Evolutionary conservation across 1,140 invertebrate species (phyloP), one percentile per base, ranked within the genome.

Genomic region (Hormaphis cornu): DNA sequence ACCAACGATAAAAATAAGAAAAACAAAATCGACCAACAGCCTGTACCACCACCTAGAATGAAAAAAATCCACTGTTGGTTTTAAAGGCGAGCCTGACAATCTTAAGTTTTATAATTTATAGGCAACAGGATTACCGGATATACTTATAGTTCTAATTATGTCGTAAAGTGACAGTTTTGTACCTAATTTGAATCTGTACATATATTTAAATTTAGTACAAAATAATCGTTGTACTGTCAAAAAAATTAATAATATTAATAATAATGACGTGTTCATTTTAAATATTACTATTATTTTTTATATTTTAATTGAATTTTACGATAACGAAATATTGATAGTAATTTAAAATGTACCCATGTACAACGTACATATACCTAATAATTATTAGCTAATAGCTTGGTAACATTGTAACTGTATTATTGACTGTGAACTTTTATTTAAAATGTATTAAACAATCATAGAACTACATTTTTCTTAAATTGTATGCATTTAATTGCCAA

Each of bases 11-110:
- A n/a, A n/a, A n/a, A n/a, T n/a, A n/a, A n/a, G n/a, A n/a, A n/a
- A n/a, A n/a, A n/a, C n/a, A 24, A 46, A 10, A 30, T 9, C 4
- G 28, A 56, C 28, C 53, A 48, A 35, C 40, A 46, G 5, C 70
- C 70, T 28, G 56, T 70, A 56, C 69, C 71, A 28, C 71, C 71
- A 1, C 69, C 69, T 18, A 54, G 59, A 33, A 33, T 61, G 9
- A 72, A 72, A 28, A 72, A 72, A 28, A 48, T n/a, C 42, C 1
- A 42, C 69, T 3, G 70, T 70, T 20, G 58, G 69, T 5, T 70
- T 70, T 16, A 70, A 70, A 26, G 69, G 59, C 6, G 71, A 70
- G 26, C 71, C 69, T 14, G 69, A 70, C n/a, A 72, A 72, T 70
- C 53, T 72, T 72, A 70, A 69, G 26, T 18, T 4, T 42, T 42